A percentile compares a stretch with the other conserved stretches of the same genome.
Conservation (phyloP, 2,888 invertebrate genomes). For the Theristus sp. region DNA sequence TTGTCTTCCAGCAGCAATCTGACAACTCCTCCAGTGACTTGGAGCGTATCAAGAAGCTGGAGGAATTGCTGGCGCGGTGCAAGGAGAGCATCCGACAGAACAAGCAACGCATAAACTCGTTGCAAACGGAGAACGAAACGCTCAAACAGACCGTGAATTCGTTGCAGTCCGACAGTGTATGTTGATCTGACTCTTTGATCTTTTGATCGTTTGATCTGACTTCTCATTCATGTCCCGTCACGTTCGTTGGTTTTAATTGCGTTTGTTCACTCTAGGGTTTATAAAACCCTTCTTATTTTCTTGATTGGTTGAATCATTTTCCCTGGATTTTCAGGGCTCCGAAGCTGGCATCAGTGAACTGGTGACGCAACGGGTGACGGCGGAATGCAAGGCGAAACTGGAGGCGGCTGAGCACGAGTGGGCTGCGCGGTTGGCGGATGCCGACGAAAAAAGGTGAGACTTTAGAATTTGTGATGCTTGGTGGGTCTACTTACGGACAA, state of each 20-base stretch:
- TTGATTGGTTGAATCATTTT: background rate
- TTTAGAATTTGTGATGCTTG: no score
- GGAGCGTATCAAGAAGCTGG: constrained; percentile 11
- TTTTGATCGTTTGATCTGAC: background rate
- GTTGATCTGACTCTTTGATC: background rate
- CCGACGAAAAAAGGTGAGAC: background rate
- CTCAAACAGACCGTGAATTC: constrained; percentile 19
- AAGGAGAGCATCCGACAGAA: constrained; percentile 17
- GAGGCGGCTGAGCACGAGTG: constrained; percentile 3
- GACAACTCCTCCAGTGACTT: no score
- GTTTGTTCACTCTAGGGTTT: background rate
- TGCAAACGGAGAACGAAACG: constrained; percentile 29
- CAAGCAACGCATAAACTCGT: constrained; percentile 15
- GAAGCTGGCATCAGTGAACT: constrained; percentile 9
- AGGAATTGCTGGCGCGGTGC: constrained; percentile 18
- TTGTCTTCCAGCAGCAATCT: no score
- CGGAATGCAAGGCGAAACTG: constrained; percentile 18
- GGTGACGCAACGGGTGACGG: constrained; percentile 13
- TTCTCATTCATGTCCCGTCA: background rate
- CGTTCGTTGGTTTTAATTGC: background rate
- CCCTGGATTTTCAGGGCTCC: constrained; percentile 1
- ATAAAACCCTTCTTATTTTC: background rate
- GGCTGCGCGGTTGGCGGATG: constrained; percentile 1
- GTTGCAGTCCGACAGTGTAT: constrained; percentile 2
- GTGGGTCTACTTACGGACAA: no score